These are phyloP conservation scores for Anoplolepis gracilipes DNA, from an alignment of 1,140 invertebrate genomes.

Conservation along the genomic window DNA sequence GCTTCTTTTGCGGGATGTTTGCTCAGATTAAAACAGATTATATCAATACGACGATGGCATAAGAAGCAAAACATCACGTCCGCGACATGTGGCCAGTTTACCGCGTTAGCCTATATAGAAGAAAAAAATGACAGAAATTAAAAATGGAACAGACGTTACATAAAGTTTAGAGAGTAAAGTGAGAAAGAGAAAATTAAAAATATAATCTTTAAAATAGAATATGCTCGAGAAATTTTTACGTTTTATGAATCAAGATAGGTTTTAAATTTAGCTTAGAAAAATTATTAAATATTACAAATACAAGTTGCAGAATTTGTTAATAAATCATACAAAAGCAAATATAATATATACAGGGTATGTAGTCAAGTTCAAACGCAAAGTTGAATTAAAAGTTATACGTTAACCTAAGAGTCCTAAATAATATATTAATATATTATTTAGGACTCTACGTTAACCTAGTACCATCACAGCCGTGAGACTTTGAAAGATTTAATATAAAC, in stretches of 20 bases:
- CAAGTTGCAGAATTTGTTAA: not conserved
- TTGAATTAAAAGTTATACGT: not conserved
- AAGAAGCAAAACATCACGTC: slow-evolving; percentile 20
- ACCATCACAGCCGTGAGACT: not conserved
- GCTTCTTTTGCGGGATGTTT: slow-evolving; percentile 79
- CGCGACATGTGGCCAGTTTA: slow-evolving; percentile 48
- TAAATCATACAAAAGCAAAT: not conserved
- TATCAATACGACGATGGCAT: not conserved
- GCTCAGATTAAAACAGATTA: slow-evolving; percentile 71
- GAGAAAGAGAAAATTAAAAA: too few relatives aligned
- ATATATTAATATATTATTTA: too few relatives aligned
- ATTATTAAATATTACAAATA: not conserved
- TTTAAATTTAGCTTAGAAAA: not conserved
- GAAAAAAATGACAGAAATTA: slow-evolving; percentile 1
- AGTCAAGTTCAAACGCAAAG: not conserved
- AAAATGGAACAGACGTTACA: not conserved
- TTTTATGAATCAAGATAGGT: not conserved
- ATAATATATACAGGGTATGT: not conserved
- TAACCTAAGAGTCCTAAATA: too few relatives aligned
- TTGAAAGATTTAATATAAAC: slow-evolving; percentile 24
- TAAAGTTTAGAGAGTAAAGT: not conserved
- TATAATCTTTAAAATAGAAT: too few relatives aligned
- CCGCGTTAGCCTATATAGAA: not conserved
- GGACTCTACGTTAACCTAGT: too few relatives aligned
- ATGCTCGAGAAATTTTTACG: not conserved